Evolutionary conservation across 2,113 vertebrate species (phyloP), one percentile per base, ranked within the genome.

Genomic region (Silurus glanis): DNA sequence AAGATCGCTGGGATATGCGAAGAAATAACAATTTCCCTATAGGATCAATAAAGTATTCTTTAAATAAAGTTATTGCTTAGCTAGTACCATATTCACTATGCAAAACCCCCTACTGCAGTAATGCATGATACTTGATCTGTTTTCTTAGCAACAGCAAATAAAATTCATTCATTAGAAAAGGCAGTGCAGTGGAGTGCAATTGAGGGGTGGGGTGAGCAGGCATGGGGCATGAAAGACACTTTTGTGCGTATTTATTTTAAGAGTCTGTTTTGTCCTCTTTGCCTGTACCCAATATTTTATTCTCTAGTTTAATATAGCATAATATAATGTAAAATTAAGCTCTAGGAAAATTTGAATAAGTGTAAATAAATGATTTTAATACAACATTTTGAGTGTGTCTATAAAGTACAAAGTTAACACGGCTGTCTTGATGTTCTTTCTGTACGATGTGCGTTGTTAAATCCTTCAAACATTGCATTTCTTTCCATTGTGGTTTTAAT

Each of bases 401-500:
- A 62, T 23, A 1, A 25, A 25, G 23, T 17, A 6, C 19, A 6
- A 45, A 71, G 67, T 45, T 21, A 51, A 51, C 21, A 75, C 47
- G 12, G 47, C 2, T 74, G 45, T 53, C 47, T 76, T 53, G 10
- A 14, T 78, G n/a, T 78, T 78, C n/a, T 28, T 13, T 28, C n/a
- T 37, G 53, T 28, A 56, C 75, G n/a, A n/a, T 21, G 12, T n/a
- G 10, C 72, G 13, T 75, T 53, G 19, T 58, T 58, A 9, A 56
- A 80, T 80, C 76, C 17, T 78, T 78, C 16, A n/a, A 56, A 78
- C 51, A 56, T 56, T 28, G 8, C 53, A 25, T 78, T 61, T 80
- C 45, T 61, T 21, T 80, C 13, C 16, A 59, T 17, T 59, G 9
- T 58, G 55, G 16, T 47, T 47, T 80, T 45, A 61, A 47, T 45